phyloP scores from a whole-genome alignment of 2,797 vertebrate genomes.

The Momotus momota region DNA sequence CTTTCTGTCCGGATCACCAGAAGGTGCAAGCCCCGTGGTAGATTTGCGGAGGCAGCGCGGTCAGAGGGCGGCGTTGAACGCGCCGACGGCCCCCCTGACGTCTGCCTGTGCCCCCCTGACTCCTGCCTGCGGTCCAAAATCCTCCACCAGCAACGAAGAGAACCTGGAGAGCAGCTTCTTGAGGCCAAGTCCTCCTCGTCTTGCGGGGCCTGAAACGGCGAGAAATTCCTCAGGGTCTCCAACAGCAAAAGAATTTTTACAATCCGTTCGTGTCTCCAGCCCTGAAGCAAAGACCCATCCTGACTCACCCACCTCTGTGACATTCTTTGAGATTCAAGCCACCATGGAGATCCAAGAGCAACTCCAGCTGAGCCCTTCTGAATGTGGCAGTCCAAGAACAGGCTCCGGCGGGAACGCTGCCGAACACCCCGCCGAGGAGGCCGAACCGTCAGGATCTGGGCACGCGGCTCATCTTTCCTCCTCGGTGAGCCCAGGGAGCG shows the following conservation, averaged over 20 bases:
- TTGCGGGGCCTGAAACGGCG: neutral
- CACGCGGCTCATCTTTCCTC: neutral
- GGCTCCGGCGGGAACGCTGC: rapidly evolving
- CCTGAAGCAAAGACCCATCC: neutral
- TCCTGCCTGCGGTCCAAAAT: neutral
- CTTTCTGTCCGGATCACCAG: neutral
- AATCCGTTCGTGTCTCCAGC: neutral
- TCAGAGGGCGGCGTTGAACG: neutral
- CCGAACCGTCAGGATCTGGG: neutral
- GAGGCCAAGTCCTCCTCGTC: neutral
- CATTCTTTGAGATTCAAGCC: neutral
- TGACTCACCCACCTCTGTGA: neutral
- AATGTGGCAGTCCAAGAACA: rapidly evolving
- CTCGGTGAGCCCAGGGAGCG: neutral
- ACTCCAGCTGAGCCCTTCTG: neutral
- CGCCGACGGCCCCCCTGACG: neutral
- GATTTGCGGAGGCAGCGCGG: neutral
- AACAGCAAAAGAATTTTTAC: neutral
- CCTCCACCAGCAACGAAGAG: rapidly evolving
- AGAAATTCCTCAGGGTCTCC: neutral
- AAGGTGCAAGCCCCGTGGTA: neutral
- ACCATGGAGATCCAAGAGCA: neutral
- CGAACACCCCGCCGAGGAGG: neutral
- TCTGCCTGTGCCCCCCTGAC: neutral
- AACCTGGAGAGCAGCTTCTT: neutral